These are phyloP conservation scores for Pseudomyrmex gracilis DNA, from an alignment of 1,140 invertebrate species.

Conservation along the genomic window DNA sequence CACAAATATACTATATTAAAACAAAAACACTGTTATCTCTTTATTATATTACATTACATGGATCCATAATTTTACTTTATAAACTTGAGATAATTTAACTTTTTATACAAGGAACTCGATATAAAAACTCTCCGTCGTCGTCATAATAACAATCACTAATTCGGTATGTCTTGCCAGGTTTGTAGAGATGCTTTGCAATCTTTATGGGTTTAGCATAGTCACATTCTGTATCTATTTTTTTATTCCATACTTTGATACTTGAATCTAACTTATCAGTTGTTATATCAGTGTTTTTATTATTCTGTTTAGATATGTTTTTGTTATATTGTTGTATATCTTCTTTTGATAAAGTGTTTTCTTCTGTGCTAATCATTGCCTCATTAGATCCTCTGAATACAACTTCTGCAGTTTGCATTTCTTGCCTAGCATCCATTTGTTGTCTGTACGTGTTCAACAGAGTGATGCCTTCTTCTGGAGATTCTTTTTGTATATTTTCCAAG, in stretches of 20 bases:
- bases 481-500: constrained; percentile 16
- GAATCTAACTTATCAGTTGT: constrained; percentile 31
- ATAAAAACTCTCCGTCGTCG: constrained; percentile 91
- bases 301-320: background rate
- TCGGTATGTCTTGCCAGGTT: constrained; percentile 88
- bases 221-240: constrained; percentile 67
- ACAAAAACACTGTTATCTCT: background rate
- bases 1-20: background rate
- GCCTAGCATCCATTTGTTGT: constrained; percentile 27
- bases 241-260: constrained; percentile 72
- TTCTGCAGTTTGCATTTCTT: background rate
- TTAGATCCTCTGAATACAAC: background rate
- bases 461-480: constrained; percentile 35
- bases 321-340: background rate
- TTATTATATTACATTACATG: background rate
- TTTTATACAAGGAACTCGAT: constrained; percentile 88
- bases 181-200: constrained; percentile 88
- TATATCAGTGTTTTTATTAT: background rate
- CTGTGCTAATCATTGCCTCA: background rate
- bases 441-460: constrained; percentile 49
- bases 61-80: background rate
- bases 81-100: constrained; percentile 39
- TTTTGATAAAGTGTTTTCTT: background rate
- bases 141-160: constrained; percentile 92
- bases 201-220: constrained; percentile 87